Evolutionary conservation across 2,113 vertebrate species (phyloP), one percentile per base, ranked within the genome.

Genomic region (Chamaetylas fuelleborni): DNA sequence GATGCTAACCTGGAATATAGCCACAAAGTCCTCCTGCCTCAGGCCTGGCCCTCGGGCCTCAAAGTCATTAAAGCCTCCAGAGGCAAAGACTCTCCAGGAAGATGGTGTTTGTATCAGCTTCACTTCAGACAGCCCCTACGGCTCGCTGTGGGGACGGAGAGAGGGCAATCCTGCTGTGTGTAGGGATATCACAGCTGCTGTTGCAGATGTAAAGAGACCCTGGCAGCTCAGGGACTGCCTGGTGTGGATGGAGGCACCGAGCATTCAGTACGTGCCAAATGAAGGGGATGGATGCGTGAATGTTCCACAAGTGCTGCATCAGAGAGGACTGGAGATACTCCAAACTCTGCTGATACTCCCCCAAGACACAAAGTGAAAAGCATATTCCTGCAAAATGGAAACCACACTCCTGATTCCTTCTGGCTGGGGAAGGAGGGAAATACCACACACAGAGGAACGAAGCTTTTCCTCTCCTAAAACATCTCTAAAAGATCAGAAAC

Each of bases 241-340:
- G 62, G 17, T 36, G 51, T 9, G 15, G 47, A 83, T 45, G 42
- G 14, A 29, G 53, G 42, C 77, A 38, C 71, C 54, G 47, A 70
- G 73, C 74, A 74, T 19, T 43, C 69, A 62, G 61, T 42, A 56
- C 2, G 0, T 51, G 53, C 64, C 42, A 40, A 56, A 56, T 0
- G 0, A 76, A 65, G 26, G 36, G 54, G 24, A 77, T 0, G 14
- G 57, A 42, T 33, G 29, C 3, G 5, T 26, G 28, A 25, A 5
- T 14, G 51, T 29, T 89, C 50, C 64, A 56, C 47, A 85, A 78
- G 64, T 51, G 53, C 61, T n/a, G 28, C 14, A 48, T 40, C 54
- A 36, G 34, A 60, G 31, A n/a, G 26, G 47, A 25, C 24, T 86
- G 69, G 80, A 86, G 62, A 57, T 40, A 14, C 15, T 60, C 57